These are phyloP conservation scores for Archivesica marissinica DNA, from an alignment of 1,140 invertebrate species.

Conservation along the genomic window DNA sequence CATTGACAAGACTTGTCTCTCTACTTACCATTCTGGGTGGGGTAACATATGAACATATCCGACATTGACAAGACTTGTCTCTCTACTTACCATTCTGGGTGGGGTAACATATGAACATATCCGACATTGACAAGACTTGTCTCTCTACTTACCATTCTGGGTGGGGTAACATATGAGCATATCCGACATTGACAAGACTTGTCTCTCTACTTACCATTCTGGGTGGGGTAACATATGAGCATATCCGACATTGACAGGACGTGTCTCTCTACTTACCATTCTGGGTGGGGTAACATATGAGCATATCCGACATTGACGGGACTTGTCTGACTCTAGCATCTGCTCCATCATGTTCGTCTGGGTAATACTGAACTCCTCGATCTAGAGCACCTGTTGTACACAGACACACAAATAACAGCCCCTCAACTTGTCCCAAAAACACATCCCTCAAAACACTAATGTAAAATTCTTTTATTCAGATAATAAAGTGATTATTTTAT, in stretches of 20 bases:
- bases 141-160: constrained; percentile 74
- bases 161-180: constrained; percentile 80
- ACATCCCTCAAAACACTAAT: too few species aligned
- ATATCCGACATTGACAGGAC: constrained; percentile 74
- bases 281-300: constrained; percentile 80
- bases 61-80: too few species aligned
- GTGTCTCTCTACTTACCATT: constrained; percentile 66
- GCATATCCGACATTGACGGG: constrained; percentile 78
- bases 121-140: too few species aligned
- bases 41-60: too few species aligned
- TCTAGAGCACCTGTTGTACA: constrained; percentile 77
- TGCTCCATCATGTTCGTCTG: constrained; percentile 75
- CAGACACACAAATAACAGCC: not conserved
- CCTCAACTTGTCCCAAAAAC: too few species aligned
- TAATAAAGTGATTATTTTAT: too few species aligned
- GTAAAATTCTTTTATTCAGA: too few species aligned
- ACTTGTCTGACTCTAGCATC: constrained; percentile 66
- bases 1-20: too few species aligned
- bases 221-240: constrained; percentile 79
- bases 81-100: too few species aligned
- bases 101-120: too few species aligned
- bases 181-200: constrained; percentile 76
- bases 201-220: constrained; percentile 71
- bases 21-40: too few species aligned
- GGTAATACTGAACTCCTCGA: constrained; percentile 68